Evolutionary conservation across 2,797 vertebrate genomes (phyloP).

Genomic region (Sylvia borin): DNA sequence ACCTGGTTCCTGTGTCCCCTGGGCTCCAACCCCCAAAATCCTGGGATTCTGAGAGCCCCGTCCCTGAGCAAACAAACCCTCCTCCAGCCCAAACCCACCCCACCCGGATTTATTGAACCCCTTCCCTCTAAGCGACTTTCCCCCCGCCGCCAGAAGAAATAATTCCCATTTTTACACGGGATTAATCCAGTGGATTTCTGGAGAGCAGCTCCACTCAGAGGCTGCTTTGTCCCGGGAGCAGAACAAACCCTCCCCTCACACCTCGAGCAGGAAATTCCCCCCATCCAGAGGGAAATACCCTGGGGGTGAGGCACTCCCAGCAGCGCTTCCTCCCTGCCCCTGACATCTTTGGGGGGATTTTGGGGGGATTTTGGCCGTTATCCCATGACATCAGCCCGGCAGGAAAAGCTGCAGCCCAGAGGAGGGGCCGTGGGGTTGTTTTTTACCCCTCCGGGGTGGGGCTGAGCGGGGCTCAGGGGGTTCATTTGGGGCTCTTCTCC

Average conservation of each 20-base stretch:
- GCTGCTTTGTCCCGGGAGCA: constrained; percentile 12
- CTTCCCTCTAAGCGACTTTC: background rate
- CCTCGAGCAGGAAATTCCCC: constrained; percentile 48
- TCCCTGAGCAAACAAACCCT: background rate
- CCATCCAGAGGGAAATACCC: background rate
- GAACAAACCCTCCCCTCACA: background rate
- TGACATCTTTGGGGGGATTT: background rate
- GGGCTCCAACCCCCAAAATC: background rate
- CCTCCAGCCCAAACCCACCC: background rate
- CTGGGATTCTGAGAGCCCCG: background rate
- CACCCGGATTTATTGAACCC: rapidly evolving
- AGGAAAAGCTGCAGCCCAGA: background rate
- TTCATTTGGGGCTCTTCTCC: background rate
- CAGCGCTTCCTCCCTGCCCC: constrained; percentile 24
- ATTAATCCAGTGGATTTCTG: background rate
- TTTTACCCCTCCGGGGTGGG: too few relatives aligned
- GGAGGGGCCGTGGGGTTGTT: too few relatives aligned
- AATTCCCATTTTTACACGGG: background rate
- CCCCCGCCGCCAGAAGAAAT: rapidly evolving
- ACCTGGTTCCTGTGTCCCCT: background rate
- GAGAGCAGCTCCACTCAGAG: background rate
- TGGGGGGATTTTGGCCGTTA: background rate
- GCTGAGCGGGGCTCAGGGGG: too few relatives aligned
- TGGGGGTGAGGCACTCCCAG: background rate
- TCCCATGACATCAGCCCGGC: background rate